Evolutionary conservation across 2,888 invertebrate genomes (phyloP).

Genomic region (Drosophila neoperkinsi): DNA sequence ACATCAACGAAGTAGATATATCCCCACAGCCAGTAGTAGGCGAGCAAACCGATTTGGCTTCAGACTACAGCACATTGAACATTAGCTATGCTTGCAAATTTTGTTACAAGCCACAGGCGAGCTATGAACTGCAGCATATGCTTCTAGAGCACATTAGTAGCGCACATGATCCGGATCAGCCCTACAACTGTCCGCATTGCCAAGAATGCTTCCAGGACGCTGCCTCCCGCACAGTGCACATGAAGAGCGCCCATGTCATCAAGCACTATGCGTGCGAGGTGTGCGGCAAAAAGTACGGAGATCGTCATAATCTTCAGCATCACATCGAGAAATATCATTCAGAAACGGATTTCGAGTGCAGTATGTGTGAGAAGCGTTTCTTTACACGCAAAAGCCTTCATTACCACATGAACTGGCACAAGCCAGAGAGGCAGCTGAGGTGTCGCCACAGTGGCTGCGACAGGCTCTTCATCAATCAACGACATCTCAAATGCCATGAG

Average conservation of each 20-base stretch:
- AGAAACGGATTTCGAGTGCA: conserved; percentile 80
- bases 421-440: conserved; percentile 76
- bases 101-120: conserved; percentile 72
- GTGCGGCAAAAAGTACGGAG: conserved; percentile 81
- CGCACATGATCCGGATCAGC: conserved; percentile 71
- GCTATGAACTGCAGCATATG: conserved; percentile 70
- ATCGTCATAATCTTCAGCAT: conserved; percentile 79
- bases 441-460: conserved; percentile 79
- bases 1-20: conserved; percentile 32
- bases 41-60: conserved; percentile 19
- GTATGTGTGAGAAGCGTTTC: conserved; percentile 79
- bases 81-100: conserved; percentile 76
- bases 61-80: conserved; percentile 39
- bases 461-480: conserved; percentile 79
- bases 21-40: conserved; percentile 9
- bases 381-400: conserved; percentile 81
- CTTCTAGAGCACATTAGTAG: conserved; percentile 74
- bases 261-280: conserved; percentile 74
- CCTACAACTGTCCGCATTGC: conserved; percentile 80
- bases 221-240: conserved; percentile 80
- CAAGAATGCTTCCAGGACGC: conserved; percentile 76
- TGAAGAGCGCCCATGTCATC: conserved; percentile 75
- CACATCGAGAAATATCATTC: conserved; percentile 82
- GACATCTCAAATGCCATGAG: conserved; percentile 80
- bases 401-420: conserved; percentile 82